Base-by-base conservation (phyloP, 2,113 vertebrate genomes). In the Calidris pygmaea region DNA sequence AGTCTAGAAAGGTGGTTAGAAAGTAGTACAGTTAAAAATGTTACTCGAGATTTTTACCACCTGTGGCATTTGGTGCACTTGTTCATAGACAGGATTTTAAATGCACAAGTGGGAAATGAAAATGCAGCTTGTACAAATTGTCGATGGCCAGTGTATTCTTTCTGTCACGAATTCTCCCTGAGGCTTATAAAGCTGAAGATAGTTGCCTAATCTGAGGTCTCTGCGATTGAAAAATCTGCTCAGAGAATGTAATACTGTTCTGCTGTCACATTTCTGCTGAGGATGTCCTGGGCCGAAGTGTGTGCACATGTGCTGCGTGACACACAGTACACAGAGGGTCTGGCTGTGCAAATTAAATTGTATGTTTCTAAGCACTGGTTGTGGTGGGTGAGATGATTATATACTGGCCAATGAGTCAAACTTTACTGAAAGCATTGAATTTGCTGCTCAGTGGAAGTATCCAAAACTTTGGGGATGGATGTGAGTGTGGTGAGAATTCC, bases 291-390 rank as follows among this genome's bases (percentile, higher is more conserved):
- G 47, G 59, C 52, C 47, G 56, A 88, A 22, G 29, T 29, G 19
- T 76, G 6, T 3, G 43, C 48, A 7, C 6, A 0, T 37, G 21
- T 48, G 29, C 52, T n/a, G 7, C 22, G 26, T 34, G 32, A 35
- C 24, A 59, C 10, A n/a, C 17, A 14, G 3, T 22, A 23, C 9
- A 5, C 8, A 85, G 41, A 15, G 34, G 12, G n/a, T 56, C 48
- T 0, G 1, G 10, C 58, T 52, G 30, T 43, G 83, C 34, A 80
- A 58, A 24, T 32, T 70, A 19, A 65, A 43, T 89, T 5, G 4
- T 0, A 1, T 3, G 0, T 65, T 87, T 81, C 41, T 66, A 45
- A 58, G n/a, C 13, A 3, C 23, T 47, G 55, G 1, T 37, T 66
- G 21, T 77, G n/a, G 62, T 78, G 74, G 10, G 12, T 52, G 47